These are phyloP conservation scores for Epinephelus malabaricus DNA, from an alignment of 2,797 vertebrate genomes.

Conservation along the genomic window DNA sequence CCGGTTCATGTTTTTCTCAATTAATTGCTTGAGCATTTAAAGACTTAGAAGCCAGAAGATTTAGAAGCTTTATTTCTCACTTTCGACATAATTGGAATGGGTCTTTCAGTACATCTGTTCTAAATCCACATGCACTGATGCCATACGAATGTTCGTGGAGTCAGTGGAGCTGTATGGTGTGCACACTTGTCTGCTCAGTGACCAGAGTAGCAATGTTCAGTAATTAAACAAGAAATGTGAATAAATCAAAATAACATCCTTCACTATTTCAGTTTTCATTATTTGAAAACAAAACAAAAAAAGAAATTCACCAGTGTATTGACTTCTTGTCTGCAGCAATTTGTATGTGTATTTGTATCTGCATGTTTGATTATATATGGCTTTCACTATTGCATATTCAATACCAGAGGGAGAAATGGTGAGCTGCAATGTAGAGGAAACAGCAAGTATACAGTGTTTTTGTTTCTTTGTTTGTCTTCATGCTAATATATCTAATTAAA, in stretches of 20 bases:
- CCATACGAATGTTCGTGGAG: not conserved
- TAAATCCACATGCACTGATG: slow-evolving; percentile 1
- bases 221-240: slow-evolving; percentile 6
- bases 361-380: not conserved
- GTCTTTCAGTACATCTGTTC: slow-evolving; percentile 16
- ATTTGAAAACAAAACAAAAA: not conserved
- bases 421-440: not conserved
- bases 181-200: not conserved
- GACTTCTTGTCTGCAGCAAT: not conserved
- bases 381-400: slow-evolving; percentile 1
- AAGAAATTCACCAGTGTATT: not conserved
- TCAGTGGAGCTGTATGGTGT: slow-evolving; percentile 2
- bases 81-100: slow-evolving; percentile 20
- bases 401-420: not conserved
- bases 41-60: slow-evolving; percentile 11
- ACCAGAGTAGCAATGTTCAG: not conserved
- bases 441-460: slow-evolving; percentile 1
- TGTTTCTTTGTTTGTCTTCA: not conserved
- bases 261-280: slow-evolving; percentile 6
- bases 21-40: slow-evolving; percentile 18
- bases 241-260: not conserved
- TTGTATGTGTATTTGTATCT: slow-evolving; percentile 5
- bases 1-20: slow-evolving; percentile 26
- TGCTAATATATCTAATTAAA: slow-evolving; percentile 18
- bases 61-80: slow-evolving; percentile 21